Conservation (phyloP, 1,140 invertebrate species). For the Magallana gigas region DNA sequence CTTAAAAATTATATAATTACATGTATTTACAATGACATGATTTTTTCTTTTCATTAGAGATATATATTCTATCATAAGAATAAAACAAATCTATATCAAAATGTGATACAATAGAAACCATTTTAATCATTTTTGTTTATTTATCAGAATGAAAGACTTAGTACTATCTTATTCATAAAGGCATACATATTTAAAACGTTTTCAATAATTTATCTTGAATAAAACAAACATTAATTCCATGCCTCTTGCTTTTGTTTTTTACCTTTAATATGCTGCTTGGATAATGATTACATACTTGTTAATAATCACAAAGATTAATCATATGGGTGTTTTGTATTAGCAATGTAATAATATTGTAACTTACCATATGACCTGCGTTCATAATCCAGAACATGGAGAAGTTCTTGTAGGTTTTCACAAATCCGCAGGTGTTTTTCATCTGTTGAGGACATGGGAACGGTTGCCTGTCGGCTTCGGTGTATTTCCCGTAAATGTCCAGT, state of each 20-base stretch:
- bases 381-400: slow-evolving; percentile 88
- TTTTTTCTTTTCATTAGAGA: too few species aligned
- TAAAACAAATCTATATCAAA: too few species aligned
- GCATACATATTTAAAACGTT: background rate
- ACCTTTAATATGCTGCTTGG: too few species aligned
- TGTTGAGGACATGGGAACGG: slow-evolving; percentile 81
- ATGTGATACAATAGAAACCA: too few species aligned
- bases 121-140: too few species aligned
- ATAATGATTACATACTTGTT: background rate
- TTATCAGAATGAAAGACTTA: too few species aligned
- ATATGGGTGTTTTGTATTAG: too few species aligned
- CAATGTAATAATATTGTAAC: background rate
- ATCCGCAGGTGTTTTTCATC: slow-evolving; percentile 82
- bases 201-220: background rate
- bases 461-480: slow-evolving; percentile 80
- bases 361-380: slow-evolving; percentile 86
- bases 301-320: background rate
- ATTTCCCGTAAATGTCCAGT: slow-evolving; percentile 83
- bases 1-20: background rate
- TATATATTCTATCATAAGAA: too few species aligned
- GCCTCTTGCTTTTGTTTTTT: background rate
- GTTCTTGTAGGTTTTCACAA: slow-evolving; percentile 84
- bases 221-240: background rate
- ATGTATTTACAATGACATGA: background rate
- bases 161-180: too few species aligned